A percentile compares a stretch with the other conserved stretches of the same genome.
phyloP scores from a whole-genome alignment of 2,113 vertebrate species.

The Machaerirhynchus nigripectus region DNA sequence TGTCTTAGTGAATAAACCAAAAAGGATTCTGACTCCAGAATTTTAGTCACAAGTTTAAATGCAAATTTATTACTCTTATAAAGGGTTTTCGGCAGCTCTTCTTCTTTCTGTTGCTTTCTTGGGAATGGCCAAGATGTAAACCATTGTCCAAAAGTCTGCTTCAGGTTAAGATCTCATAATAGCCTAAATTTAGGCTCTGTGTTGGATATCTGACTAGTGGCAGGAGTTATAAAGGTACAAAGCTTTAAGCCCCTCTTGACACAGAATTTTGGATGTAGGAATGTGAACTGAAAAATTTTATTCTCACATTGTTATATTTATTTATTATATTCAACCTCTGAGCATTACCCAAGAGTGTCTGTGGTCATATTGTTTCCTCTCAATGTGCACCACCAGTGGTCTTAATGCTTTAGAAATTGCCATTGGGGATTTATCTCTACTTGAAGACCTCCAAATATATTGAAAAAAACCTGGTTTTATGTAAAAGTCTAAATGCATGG shows the following conservation, averaged over 20 bases:
- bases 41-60: not conserved
- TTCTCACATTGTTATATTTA: not conserved
- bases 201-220: not conserved
- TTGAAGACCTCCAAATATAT: not conserved
- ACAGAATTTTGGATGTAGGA: not conserved
- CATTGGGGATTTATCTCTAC: not conserved
- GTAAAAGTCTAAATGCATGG: not conserved
- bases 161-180: not conserved
- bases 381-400: accelerated
- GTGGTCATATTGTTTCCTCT: not conserved
- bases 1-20: not conserved
- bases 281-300: not conserved
- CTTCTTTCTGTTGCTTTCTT: not conserved
- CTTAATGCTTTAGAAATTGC: not conserved
- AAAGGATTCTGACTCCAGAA: not conserved
- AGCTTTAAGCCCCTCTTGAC: not conserved
- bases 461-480: not conserved
- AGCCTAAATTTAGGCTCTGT: not conserved
- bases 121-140: not conserved
- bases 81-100: not conserved
- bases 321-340: not conserved
- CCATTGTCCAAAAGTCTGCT: not conserved
- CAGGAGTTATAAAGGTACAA: not conserved
- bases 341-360: not conserved
- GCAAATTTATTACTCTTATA: not conserved